Evolutionary conservation across 2,113 vertebrate species (phyloP), one percentile per base, ranked within the genome.

Genomic region (Haemorhous mexicanus): DNA sequence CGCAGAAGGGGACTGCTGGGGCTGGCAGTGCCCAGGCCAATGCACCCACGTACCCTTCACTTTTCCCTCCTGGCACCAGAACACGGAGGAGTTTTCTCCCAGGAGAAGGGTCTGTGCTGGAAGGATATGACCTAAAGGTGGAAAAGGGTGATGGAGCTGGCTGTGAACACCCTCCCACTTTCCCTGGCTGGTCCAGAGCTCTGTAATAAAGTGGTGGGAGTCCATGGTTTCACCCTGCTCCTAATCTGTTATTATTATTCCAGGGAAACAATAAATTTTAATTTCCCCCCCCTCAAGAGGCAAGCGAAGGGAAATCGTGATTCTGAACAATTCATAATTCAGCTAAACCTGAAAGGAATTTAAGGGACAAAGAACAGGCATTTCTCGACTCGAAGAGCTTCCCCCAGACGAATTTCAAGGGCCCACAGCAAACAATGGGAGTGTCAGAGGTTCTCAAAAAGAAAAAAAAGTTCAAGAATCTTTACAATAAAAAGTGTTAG

Each of bases 401-500:
- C 88, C 85, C 93, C 89, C 18, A 3, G 69, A 79, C 86, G 83
- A 96, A 96, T 96, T 96, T 97, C 94, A 97, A 97, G 96, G 94
- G 92, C 90, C 86, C 7, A 19, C 76, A 66, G 83, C n/a, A n/a
- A 95, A 97, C 96, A 97, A 97, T 96, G 73, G 92, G 64, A 89
- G 86, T 96, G 96, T 96, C 95, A 96, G 93, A 96, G 95, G 92
- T 90, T 93, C 90, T 96, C 95, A 94, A 95, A 94, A 88, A 95
- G 85, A 90, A 88, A 92, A 94, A 96, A 94, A 92, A 94, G 92
- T 97, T 95, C 95, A 96, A 94, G 90, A 94, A 96, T 96, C 96
- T 96, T 95, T 93, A 95, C 94, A 97, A 96, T 96, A 97, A 96
- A 96, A 96, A 92, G 86, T 96, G 93, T 96, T 97, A 95, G 90